Evolutionary conservation across 1,140 invertebrate species (phyloP).

Genomic region (Meloidogyne floridensis): DNA sequence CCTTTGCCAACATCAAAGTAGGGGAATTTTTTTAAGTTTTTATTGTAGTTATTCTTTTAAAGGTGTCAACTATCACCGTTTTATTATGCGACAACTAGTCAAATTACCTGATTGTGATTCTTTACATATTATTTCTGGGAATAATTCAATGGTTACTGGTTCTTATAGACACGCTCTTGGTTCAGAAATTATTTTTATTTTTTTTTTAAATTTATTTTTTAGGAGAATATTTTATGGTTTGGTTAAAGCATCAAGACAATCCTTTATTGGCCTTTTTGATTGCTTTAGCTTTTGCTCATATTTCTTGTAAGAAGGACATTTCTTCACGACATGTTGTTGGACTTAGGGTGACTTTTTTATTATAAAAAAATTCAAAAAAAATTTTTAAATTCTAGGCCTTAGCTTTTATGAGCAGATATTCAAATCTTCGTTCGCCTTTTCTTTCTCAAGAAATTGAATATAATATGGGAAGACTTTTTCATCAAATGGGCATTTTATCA

Average conservation of each 20-base stretch:
- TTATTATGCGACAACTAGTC: conserved; percentile 55
- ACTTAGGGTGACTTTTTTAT: conserved; percentile 48
- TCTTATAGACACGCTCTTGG: conserved; percentile 64
- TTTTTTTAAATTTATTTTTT: conserved; percentile 30
- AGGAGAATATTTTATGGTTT: conserved; percentile 59
- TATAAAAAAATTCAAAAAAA: not conserved
- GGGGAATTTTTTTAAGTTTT: not conserved
- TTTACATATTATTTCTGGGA: conserved; percentile 62
- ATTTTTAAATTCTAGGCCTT: conserved; percentile 46
- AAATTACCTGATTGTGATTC: conserved; percentile 54
- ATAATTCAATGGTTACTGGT: conserved; percentile 64
- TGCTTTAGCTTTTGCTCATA: conserved; percentile 61
- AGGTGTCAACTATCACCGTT: conserved; percentile 60
- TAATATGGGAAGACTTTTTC: conserved; percentile 62
- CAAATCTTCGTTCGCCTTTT: conserved; percentile 38
- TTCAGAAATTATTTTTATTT: conserved; percentile 15
- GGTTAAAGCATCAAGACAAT: conserved; percentile 50
- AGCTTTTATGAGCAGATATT: conserved; percentile 60
- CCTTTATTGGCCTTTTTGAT: conserved; percentile 58
- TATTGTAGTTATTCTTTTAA: not conserved
- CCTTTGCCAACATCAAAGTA: conserved; percentile 60
- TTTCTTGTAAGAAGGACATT: conserved; percentile 65
- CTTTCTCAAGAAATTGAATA: conserved; percentile 55
- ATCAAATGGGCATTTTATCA: conserved; percentile 59
- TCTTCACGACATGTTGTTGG: conserved; percentile 58